Conservation (phyloP, 2,888 invertebrate genomes). For the Morpho achilles region DNA sequence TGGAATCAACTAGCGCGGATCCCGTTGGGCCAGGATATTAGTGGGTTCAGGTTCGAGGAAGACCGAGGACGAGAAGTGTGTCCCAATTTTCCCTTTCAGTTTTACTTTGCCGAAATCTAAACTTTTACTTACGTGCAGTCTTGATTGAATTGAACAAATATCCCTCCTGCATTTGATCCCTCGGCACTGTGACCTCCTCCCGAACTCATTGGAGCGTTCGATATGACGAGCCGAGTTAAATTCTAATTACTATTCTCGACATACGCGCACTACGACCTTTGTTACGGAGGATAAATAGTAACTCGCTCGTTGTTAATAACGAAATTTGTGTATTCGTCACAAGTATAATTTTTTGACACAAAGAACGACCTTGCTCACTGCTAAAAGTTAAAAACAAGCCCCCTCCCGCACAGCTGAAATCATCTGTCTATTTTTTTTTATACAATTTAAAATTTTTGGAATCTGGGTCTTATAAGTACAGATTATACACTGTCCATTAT, state of each 20-base stretch:
- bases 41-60: too few relatives aligned
- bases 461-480: too few relatives aligned
- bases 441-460: too few relatives aligned
- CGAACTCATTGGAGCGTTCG: conserved; percentile 90
- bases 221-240: conserved; percentile 53
- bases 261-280: conserved; percentile 57
- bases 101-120: neutral
- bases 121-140: conserved; percentile 94
- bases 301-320: conserved; percentile 60
- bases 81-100: neutral
- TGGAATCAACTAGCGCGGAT: too few relatives aligned
- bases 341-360: conserved; percentile 78
- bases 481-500: too few relatives aligned
- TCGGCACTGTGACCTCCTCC: conserved; percentile 84
- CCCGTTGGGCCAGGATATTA: too few relatives aligned
- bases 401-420: conserved; percentile 52
- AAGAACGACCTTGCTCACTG: conserved; percentile 81
- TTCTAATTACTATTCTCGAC: conserved; percentile 52
- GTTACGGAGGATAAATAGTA: conserved; percentile 58
- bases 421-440: too few relatives aligned
- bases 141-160: conserved; percentile 98
- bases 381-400: conserved; percentile 75
- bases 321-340: conserved; percentile 63
- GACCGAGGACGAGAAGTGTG: too few relatives aligned
- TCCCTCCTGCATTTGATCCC: conserved; percentile 89